phyloP scores from a whole-genome alignment of 1,140 invertebrate species.

The Mamestra configurata region DNA sequence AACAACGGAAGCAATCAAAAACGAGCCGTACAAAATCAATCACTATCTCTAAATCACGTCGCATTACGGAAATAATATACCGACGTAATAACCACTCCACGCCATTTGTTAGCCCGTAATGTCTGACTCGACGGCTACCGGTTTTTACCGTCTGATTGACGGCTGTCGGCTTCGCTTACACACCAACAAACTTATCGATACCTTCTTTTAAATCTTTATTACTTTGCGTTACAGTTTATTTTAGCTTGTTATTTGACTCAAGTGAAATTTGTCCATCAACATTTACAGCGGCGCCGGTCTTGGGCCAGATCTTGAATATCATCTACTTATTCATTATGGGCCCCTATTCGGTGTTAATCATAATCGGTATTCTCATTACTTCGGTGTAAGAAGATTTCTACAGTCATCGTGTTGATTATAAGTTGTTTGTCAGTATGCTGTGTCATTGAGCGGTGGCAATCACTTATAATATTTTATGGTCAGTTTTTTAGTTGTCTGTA shows the following conservation, averaged over 20 bases:
- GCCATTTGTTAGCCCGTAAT: constrained; percentile 79
- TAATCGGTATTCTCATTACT: constrained; percentile 72
- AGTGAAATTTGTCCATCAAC: constrained; percentile 60
- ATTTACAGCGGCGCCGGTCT: constrained; percentile 84
- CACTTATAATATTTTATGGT: constrained; percentile 49
- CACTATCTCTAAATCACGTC: constrained; percentile 54
- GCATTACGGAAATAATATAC: constrained; percentile 56
- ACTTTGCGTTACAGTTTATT: constrained; percentile 57
- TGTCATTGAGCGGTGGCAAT: constrained; percentile 51
- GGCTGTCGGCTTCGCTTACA: constrained; percentile 85
- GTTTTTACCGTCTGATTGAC: constrained; percentile 87
- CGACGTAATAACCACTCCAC: constrained; percentile 68
- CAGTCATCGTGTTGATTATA: constrained; percentile 55
- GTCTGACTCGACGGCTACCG: constrained; percentile 84
- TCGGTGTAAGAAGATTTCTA: constrained; percentile 51
- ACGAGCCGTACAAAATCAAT: constrained; percentile 43
- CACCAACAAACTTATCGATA: constrained; percentile 64
- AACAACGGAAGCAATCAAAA: constrained; percentile 48
- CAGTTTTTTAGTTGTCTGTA: constrained; percentile 26
- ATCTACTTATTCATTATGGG: constrained; percentile 85
- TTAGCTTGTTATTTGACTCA: constrained; percentile 49
- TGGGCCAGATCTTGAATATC: constrained; percentile 84
- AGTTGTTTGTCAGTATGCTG: constrained; percentile 52
- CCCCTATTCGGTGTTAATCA: constrained; percentile 83
- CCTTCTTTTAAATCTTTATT: constrained; percentile 50